Base-by-base conservation (phyloP, 2,797 vertebrate genomes). In the Heteromormyrus szaboi region DNA sequence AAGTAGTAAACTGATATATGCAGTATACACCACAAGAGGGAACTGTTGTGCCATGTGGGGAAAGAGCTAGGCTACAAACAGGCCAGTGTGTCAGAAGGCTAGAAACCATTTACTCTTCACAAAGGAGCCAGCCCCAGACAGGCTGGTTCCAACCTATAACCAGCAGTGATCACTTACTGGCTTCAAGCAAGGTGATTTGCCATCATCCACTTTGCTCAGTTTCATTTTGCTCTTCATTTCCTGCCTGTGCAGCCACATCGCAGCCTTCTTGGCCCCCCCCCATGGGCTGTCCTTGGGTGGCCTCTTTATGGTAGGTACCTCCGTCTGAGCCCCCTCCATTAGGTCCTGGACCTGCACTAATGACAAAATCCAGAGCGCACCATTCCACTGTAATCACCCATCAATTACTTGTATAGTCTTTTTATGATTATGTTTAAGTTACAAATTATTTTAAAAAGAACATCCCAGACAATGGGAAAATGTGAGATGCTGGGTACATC, bases 1-100 rank as follows among this genome's bases (percentile, higher is more conserved):
- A 41, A 81, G 17, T 44, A n/a, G 19, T 22, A 17, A 54, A 2
- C n/a, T 87, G 88, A 48, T 53, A 19, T 89, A 88, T 85, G 76
- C 87, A 50, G 85, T 87, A 88, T 88, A 50, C 84, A 88, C 92
- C 95, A 95, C 94, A 93, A 93, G 95, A 94, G 94, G 95, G 95
- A 94, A 94, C 93, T 91, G 91, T 92, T 90, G 91, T 92, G 93
- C 91, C 91, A 92, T 90, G 90, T 88, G 89, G 81, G 68, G 50
- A 85, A 59, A 50, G 87, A 90, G 86, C 86, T 86, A 89, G 44
- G 81, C 91, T 89, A 89, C 85, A 87, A 89, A 44, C 90, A 89
- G 92, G 92, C 88, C 89, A 79, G 87, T 92, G 72, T 86, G n/a
- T 25, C 83, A 85, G 83, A 22, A 33, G 9, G 11, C 11, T 25